Evolutionary conservation across 2,113 vertebrate species (phyloP).

Genomic region (Hydrochoerus hydrochaeris): DNA sequence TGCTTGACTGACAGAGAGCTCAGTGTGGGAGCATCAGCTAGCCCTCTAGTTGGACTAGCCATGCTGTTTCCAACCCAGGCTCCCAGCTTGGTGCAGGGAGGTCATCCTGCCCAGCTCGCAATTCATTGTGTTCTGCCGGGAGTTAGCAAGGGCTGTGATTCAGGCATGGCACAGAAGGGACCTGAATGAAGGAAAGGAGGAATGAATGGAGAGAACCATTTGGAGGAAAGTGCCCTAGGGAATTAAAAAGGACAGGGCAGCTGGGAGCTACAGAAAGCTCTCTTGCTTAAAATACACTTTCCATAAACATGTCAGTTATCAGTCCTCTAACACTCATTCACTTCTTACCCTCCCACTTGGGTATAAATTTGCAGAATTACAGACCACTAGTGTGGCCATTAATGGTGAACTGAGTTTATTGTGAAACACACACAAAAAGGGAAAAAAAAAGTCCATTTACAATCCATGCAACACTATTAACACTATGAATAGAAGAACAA

Average conservation of each 20-base stretch:
- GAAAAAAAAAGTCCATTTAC: not conserved
- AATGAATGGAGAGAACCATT: constrained; percentile 82
- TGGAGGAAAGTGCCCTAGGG: constrained; percentile 74
- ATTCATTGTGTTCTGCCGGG: constrained; percentile 59
- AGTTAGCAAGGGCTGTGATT: constrained; percentile 67
- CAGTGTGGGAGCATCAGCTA: not conserved
- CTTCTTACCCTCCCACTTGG: constrained; percentile 52
- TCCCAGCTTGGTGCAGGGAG: constrained; percentile 5
- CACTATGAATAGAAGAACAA: constrained; percentile 39
- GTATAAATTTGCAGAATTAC: constrained; percentile 28
- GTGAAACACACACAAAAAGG: constrained; percentile 1
- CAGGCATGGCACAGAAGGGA: constrained; percentile 37
- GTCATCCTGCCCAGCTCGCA: not conserved
- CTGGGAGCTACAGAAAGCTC: not conserved
- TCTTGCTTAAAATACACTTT: constrained; percentile 65
- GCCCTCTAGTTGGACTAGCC: not conserved
- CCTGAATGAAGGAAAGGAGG: constrained; percentile 81
- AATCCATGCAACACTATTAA: constrained; percentile 53
- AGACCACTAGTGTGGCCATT: constrained; percentile 49
- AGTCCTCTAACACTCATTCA: constrained; percentile 33
- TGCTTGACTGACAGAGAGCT: not conserved
- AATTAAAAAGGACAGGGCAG: constrained; percentile 56
- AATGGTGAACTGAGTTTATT: constrained; percentile 64
- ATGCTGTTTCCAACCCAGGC: constrained; percentile 1
- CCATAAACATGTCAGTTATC: constrained; percentile 12